Conservation (phyloP, 2,113 vertebrate genomes). For the Sinocyclocheilus maitianheensis region DNA sequence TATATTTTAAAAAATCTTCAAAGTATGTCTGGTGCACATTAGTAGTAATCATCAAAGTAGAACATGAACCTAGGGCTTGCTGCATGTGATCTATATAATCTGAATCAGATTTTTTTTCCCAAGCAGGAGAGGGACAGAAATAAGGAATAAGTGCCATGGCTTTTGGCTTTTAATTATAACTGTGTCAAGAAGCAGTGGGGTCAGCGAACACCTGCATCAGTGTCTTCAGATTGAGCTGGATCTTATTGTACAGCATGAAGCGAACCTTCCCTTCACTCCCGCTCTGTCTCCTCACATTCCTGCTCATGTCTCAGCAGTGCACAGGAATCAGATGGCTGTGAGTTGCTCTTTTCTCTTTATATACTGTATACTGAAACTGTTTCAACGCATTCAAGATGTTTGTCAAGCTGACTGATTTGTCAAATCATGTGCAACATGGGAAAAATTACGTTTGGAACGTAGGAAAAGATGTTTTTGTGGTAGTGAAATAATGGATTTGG, state of each 20-base stretch:
- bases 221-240: conserved; percentile 55
- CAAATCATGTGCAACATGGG: not conserved
- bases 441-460: not conserved
- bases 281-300: conserved; percentile 79
- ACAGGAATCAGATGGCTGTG: conserved; percentile 97
- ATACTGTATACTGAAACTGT: not conserved
- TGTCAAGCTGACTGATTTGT: not conserved
- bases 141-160: conserved; percentile 65
- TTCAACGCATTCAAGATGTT: not conserved
- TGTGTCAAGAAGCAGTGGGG: conserved; percentile 54
- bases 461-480: not conserved
- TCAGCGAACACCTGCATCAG: conserved; percentile 48
- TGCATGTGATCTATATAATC: not conserved
- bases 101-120: conserved; percentile 5
- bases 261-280: conserved; percentile 72
- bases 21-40: not conserved
- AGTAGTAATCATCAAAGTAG: not conserved
- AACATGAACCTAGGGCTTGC: not conserved
- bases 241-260: conserved; percentile 71
- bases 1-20: not conserved
- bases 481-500: not conserved
- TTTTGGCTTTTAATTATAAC: conserved; percentile 60
- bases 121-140: conserved; percentile 42
- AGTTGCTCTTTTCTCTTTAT: conserved; percentile 70
- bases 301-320: conserved; percentile 88